Conservation (phyloP, 2,888 invertebrate species). For the Standfussiana lucernea region DNA sequence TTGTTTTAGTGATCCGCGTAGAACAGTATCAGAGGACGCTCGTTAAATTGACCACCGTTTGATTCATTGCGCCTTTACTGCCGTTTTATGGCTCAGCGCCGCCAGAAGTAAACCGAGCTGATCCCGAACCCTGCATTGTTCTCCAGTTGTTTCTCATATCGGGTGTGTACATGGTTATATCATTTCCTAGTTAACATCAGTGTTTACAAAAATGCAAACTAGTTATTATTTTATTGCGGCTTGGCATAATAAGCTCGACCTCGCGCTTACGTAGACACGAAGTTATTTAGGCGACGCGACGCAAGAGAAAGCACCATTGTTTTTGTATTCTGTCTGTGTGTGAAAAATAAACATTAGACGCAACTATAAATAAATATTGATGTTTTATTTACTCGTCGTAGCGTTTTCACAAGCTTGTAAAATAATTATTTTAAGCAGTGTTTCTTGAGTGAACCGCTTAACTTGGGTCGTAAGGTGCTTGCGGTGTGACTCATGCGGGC, state of each 20-base stretch:
- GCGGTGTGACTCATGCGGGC: constrained; percentile 82
- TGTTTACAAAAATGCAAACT: constrained; percentile 18
- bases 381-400: constrained; percentile 76
- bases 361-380: constrained; percentile 78
- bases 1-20: constrained; percentile 40
- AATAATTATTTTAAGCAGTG: constrained; percentile 79
- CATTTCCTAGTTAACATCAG: neutral
- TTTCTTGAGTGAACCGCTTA: constrained; percentile 77
- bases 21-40: constrained; percentile 68
- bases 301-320: constrained; percentile 43
- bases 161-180: constrained; percentile 25
- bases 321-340: constrained; percentile 73
- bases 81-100: constrained; percentile 70
- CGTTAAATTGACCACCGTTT: constrained; percentile 80
- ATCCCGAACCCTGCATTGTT: constrained; percentile 54
- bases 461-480: constrained; percentile 72
- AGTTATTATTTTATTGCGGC: constrained; percentile 24
- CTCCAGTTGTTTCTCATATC: constrained; percentile 36
- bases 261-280: constrained; percentile 27
- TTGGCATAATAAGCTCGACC: constrained; percentile 15
- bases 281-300: constrained; percentile 35
- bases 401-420: constrained; percentile 73
- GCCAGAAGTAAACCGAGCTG: constrained; percentile 56
- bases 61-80: constrained; percentile 74
- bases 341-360: constrained; percentile 76